These are phyloP conservation scores for Malurus leucopterus DNA, from an alignment of 2,797 vertebrate species.

Conservation along the genomic window DNA sequence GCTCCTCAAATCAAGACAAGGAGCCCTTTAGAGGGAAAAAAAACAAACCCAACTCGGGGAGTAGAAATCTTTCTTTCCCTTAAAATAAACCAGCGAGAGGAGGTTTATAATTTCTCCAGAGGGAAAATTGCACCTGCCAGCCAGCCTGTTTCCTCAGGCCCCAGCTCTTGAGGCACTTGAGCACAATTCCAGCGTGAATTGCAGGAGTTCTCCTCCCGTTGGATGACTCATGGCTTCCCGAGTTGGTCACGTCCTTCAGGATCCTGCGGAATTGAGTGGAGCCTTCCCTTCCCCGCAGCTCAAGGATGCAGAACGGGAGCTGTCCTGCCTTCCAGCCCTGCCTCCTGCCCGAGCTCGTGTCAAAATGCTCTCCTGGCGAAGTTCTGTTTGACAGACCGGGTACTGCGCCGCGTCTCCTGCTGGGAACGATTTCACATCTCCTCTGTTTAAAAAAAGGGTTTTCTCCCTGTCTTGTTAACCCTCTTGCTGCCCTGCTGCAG, in stretches of 20 bases:
- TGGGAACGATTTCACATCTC: background rate
- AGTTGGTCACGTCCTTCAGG: constrained; percentile 24
- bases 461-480: background rate
- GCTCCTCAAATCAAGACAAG: background rate
- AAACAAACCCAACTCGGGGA: background rate
- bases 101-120: background rate
- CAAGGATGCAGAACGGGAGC: background rate
- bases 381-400: background rate
- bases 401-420: background rate
- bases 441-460: background rate
- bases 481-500: background rate
- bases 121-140: background rate
- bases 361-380: constrained; percentile 15
- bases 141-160: background rate
- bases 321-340: background rate
- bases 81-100: background rate
- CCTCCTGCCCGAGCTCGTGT: background rate
- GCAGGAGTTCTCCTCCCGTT: background rate
- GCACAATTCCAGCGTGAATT: constrained; percentile 3
- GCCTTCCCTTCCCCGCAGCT: background rate
- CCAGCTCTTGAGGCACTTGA: background rate
- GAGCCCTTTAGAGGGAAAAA: background rate
- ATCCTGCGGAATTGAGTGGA: background rate
- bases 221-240: constrained; percentile 12
- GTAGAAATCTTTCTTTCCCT: background rate